phyloP scores from a whole-genome alignment of 2,888 invertebrate species.

The Temnothorax unifasciatus region DNA sequence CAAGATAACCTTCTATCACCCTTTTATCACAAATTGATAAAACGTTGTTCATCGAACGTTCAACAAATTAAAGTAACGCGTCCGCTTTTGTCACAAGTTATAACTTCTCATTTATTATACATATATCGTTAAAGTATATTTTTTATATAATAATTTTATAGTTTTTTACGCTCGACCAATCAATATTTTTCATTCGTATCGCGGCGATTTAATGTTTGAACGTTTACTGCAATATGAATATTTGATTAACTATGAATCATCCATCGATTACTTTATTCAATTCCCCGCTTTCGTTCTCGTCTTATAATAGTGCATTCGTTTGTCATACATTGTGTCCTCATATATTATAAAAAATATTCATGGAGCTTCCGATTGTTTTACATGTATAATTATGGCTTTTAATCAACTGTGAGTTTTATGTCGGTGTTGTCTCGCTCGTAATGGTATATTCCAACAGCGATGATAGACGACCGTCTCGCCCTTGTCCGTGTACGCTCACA shows the following conservation, averaged over 20 bases:
- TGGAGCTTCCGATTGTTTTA: background rate
- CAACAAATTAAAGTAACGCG: background rate
- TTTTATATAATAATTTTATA: background rate
- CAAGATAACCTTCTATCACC: background rate
- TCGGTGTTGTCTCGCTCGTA: constrained; percentile 26
- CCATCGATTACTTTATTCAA: constrained; percentile 2
- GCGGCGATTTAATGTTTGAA: background rate
- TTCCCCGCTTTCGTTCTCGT: constrained; percentile 18
- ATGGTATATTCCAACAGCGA: constrained; percentile 47
- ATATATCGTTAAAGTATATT: background rate
- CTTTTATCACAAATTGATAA: constrained; percentile 16
- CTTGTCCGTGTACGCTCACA: constrained; percentile 34
- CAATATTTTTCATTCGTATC: constrained; percentile 4
- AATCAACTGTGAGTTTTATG: constrained; percentile 23
- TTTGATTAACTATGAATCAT: background rate
- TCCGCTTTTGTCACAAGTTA: background rate
- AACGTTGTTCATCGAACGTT: background rate
- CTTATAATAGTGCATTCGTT: constrained; percentile 8
- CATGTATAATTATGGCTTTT: constrained; percentile 17
- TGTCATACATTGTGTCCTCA: background rate
- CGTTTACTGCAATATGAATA: background rate
- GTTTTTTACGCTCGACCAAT: background rate
- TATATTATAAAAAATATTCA: constrained; percentile 9
- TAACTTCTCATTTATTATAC: background rate
- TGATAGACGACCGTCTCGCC: constrained; percentile 48